Evolutionary conservation across 2,888 invertebrate genomes (phyloP).

Genomic region (Cantharis rustica): DNA sequence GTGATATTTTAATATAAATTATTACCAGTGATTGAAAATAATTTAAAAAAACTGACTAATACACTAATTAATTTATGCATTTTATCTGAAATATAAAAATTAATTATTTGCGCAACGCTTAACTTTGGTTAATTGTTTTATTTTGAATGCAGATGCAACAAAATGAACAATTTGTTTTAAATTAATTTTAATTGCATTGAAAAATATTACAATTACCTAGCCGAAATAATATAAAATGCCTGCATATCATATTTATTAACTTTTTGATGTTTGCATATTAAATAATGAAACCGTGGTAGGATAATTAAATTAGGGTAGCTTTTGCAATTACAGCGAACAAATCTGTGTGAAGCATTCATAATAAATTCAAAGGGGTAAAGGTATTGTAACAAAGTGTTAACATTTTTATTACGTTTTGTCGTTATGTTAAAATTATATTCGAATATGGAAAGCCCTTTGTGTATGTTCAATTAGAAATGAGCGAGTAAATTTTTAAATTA

Average conservation of each 20-base stretch:
- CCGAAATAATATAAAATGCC: neutral
- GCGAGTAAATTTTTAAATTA: slow-evolving; percentile 6
- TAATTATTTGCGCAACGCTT: no score
- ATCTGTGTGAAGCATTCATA: slow-evolving; percentile 4
- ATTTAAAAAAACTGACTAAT: no score
- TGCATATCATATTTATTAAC: slow-evolving; percentile 22
- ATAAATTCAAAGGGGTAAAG: slow-evolving; percentile 33
- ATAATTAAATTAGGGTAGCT: slow-evolving; percentile 47
- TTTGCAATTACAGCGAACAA: slow-evolving; percentile 36
- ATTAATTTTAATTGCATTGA: neutral
- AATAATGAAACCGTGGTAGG: slow-evolving; percentile 45
- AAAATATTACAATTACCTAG: neutral
- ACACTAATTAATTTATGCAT: no score
- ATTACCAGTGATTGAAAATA: no score
- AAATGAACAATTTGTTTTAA: neutral
- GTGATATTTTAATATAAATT: no score
- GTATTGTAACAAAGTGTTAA: slow-evolving; percentile 23
- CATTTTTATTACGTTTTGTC: slow-evolving; percentile 24
- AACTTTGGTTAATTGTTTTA: neutral
- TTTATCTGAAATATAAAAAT: no score
- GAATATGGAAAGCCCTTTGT: slow-evolving; percentile 31
- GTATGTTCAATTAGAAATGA: slow-evolving; percentile 37
- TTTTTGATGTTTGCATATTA: slow-evolving; percentile 34
- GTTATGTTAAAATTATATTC: slow-evolving; percentile 19
- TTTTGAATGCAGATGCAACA: neutral